These are phyloP conservation scores for Agelaius tricolor DNA, from an alignment of 2,113 vertebrate species.

Conservation along the genomic window DNA sequence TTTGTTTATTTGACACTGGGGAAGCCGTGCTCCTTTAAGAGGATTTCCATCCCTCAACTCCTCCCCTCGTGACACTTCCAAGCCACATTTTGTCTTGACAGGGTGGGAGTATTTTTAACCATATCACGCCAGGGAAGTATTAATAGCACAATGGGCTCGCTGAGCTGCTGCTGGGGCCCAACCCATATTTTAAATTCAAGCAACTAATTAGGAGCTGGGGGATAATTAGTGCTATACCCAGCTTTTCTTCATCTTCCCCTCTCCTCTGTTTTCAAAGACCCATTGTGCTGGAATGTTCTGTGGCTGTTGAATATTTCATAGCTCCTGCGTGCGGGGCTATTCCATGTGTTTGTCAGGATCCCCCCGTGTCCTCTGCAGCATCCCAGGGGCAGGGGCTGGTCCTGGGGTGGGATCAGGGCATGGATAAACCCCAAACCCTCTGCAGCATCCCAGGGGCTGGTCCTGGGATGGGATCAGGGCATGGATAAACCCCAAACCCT, in stretches of 20 bases:
- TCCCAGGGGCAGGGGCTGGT: neutral
- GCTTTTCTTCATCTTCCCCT: neutral
- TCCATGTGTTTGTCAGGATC: neutral
- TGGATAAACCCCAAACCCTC: neutral
- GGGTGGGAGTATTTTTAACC: conserved; percentile 55
- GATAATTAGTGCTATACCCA: neutral
- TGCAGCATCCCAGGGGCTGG: too few relatives aligned
- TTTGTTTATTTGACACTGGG: neutral
- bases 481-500: too few relatives aligned
- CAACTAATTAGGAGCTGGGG: neutral
- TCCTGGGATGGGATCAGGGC: neutral
- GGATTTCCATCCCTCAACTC: conserved; percentile 8
- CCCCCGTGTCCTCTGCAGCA: neutral
- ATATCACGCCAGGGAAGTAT: conserved; percentile 30
- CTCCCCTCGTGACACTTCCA: conserved; percentile 13
- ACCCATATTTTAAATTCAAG: neutral
- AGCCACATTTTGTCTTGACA: conserved; percentile 10
- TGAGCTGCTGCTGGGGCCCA: neutral
- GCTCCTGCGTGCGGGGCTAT: neutral
- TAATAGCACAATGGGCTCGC: conserved; percentile 52
- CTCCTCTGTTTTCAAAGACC: neutral
- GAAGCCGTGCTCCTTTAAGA: neutral
- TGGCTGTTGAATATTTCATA: conserved; percentile 1
- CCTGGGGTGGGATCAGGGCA: neutral
- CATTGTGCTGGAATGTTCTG: neutral